Conservation (phyloP, 92 coral and sea anemone species). For the Bergia puertoricense region DNA sequence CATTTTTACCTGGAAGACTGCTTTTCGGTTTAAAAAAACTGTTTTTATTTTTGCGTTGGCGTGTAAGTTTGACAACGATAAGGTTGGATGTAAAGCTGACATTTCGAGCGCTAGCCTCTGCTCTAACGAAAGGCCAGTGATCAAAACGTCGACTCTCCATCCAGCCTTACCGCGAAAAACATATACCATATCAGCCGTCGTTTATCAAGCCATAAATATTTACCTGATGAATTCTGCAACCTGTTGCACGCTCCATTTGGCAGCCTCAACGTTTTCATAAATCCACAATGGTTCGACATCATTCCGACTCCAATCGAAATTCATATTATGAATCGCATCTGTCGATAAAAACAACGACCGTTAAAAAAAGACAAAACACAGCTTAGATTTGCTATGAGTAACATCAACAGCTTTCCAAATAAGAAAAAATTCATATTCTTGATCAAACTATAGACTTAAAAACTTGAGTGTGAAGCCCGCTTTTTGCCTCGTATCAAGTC, state of each 20-base stretch:
- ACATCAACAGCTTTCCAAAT: not conserved
- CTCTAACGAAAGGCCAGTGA: no score
- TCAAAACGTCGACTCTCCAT: no score
- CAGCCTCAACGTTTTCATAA: conserved; percentile 93
- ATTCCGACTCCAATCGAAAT: conserved; percentile 81
- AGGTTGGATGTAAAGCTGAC: no score
- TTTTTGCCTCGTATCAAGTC: not conserved
- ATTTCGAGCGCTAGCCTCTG: no score
- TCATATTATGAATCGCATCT: conserved; percentile 76
- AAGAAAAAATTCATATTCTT: not conserved
- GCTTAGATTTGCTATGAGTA: not conserved
- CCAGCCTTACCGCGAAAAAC: no score
- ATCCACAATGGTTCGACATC: conserved; percentile 95
- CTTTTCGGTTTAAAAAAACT: no score
- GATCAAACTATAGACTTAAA: not conserved
- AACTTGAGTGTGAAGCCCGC: not conserved
- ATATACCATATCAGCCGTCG: no score
- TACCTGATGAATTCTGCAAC: conserved; percentile 92
- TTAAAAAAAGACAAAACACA: not conserved
- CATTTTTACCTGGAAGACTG: no score
- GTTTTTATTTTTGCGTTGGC: no score
- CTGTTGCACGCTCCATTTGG: conserved; percentile 86
- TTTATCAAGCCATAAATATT: not conserved
- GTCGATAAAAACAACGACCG: conserved; percentile 2
- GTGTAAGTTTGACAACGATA: no score